A percentile compares a stretch with the other conserved stretches of the same genome.
These are phyloP conservation scores for Kuschelorhynchus macadamiae DNA, from an alignment of 2,888 invertebrate genomes.

Conservation along the genomic window DNA sequence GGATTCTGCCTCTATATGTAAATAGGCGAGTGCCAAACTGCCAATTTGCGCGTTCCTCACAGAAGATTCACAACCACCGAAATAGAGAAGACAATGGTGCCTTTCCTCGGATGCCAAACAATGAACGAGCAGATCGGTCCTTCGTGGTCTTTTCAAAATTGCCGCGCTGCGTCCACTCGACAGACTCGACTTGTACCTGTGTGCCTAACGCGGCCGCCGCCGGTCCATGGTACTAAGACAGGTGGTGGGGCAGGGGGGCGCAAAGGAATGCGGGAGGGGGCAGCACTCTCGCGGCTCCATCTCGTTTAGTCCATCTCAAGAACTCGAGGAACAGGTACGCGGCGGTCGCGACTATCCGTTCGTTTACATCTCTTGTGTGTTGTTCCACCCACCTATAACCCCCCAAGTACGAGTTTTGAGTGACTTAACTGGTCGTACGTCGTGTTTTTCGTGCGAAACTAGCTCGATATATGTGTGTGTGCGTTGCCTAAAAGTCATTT, in stretches of 20 bases:
- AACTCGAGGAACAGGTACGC: slow-evolving; percentile 59
- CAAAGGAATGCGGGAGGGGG: slow-evolving; percentile 67
- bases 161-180: slow-evolving; percentile 26
- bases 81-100: slow-evolving; percentile 67
- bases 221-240: slow-evolving; percentile 30
- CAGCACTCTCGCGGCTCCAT: slow-evolving; percentile 63
- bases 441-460: slow-evolving; percentile 39
- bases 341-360: slow-evolving; percentile 50
- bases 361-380: slow-evolving; percentile 47
- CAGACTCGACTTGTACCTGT: slow-evolving; percentile 46
- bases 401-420: slow-evolving; percentile 24
- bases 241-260: slow-evolving; percentile 61
- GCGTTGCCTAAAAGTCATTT: slow-evolving; percentile 41
- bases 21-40: neutral
- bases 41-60: slow-evolving; percentile 1
- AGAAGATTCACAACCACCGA: slow-evolving; percentile 7
- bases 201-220: slow-evolving; percentile 32
- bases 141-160: slow-evolving; percentile 44
- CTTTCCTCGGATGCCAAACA: slow-evolving; percentile 64
- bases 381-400: slow-evolving; percentile 48
- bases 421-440: slow-evolving; percentile 21
- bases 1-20: too few relatives aligned
- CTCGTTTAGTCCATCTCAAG: slow-evolving; percentile 67
- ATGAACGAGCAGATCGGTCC: slow-evolving; percentile 53
- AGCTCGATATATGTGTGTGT: slow-evolving; percentile 50